These are phyloP conservation scores for Marronus borbonicus DNA, from an alignment of 2,888 invertebrate genomes.

Conservation along the genomic window DNA sequence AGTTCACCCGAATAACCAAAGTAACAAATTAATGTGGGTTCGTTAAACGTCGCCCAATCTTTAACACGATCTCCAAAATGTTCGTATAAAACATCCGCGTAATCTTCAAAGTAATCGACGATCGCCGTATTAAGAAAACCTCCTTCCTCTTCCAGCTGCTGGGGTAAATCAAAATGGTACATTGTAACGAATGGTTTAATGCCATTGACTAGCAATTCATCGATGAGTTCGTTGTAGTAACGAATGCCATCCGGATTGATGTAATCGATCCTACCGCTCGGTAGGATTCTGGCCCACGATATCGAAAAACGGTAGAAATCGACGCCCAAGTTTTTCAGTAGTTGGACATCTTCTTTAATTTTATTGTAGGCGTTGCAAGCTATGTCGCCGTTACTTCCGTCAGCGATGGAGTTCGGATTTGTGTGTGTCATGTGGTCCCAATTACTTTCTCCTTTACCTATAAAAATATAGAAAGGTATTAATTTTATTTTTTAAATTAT, in stretches of 20 bases:
- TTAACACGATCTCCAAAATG: constrained; percentile 67
- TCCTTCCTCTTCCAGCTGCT: constrained; percentile 74
- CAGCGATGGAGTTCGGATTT: constrained; percentile 61
- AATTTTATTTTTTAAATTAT: not conserved
- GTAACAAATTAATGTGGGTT: constrained; percentile 66
- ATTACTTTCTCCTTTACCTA: constrained; percentile 73
- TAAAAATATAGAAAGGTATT: not conserved
- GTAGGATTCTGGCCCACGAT: constrained; percentile 78
- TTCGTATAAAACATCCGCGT: constrained; percentile 72
- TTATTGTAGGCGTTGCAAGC: constrained; percentile 63
- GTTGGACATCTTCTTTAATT: constrained; percentile 59
- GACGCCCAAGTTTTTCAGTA: constrained; percentile 60
- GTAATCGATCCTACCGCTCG: constrained; percentile 73
- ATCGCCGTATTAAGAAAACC: constrained; percentile 76
- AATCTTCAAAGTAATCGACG: constrained; percentile 76
- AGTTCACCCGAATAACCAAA: constrained; percentile 64
- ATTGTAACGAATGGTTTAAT: constrained; percentile 76
- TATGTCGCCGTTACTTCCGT: constrained; percentile 60
- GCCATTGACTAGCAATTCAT: constrained; percentile 71
- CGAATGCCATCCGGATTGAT: constrained; percentile 76
- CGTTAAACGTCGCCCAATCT: constrained; percentile 75
- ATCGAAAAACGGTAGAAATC: constrained; percentile 74
- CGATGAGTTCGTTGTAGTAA: constrained; percentile 77
- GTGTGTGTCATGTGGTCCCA: constrained; percentile 71
- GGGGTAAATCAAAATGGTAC: constrained; percentile 80